A percentile compares a stretch with the other conserved stretches of the same genome.
Conservation (phyloP, 2,888 invertebrate genomes). For the Junonia oenone region DNA sequence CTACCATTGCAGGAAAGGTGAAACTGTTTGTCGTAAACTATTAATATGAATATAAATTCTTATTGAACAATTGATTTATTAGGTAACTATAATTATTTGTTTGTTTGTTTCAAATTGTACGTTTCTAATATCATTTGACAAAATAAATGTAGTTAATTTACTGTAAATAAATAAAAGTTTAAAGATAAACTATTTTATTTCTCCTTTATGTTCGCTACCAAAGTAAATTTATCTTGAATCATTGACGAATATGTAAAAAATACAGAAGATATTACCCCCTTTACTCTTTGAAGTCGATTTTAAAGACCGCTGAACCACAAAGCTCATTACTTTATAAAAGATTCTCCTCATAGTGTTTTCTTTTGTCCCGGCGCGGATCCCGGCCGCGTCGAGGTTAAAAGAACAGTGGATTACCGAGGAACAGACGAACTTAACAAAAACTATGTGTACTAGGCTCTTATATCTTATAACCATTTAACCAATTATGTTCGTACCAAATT, state of each 20-base stretch:
- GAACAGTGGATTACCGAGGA: neutral
- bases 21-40: constrained; percentile 9
- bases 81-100: too few relatives aligned
- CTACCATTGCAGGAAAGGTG: constrained; percentile 5
- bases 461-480: neutral
- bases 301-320: constrained; percentile 7
- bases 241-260: neutral
- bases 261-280: neutral
- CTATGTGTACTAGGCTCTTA: neutral
- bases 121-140: too few relatives aligned
- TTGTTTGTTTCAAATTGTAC: too few relatives aligned
- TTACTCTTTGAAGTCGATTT: constrained; percentile 1
- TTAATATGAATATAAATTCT: too few relatives aligned
- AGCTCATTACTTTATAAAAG: constrained; percentile 13
- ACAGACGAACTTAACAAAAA: neutral
- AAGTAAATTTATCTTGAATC: neutral
- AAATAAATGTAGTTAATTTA: too few relatives aligned
- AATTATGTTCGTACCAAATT: neutral
- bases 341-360: constrained; percentile 9
- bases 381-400: constrained; percentile 6
- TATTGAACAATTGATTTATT: too few relatives aligned
- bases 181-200: too few relatives aligned
- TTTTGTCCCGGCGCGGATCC: constrained; percentile 1
- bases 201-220: neutral
- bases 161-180: too few relatives aligned